phyloP scores from a whole-genome alignment of 2,888 invertebrate genomes.

The Cosmopolites sordidus region DNA sequence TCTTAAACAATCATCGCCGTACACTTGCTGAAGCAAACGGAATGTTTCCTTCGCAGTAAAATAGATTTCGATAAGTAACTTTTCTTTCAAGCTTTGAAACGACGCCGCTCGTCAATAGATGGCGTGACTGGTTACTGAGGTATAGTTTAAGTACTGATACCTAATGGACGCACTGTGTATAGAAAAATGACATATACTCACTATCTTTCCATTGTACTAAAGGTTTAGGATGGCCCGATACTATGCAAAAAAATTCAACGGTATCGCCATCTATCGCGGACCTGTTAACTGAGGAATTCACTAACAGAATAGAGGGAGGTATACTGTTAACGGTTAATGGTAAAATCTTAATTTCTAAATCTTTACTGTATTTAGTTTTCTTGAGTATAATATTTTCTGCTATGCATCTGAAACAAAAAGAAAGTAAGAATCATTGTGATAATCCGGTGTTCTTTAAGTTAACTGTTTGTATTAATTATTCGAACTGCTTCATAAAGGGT shows the following conservation, averaged over 20 bases:
- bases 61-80: no score
- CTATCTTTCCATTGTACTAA: slow-evolving; percentile 51
- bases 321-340: slow-evolving; percentile 28
- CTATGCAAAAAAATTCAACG: slow-evolving; percentile 57
- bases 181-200: slow-evolving; percentile 29
- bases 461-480: no score
- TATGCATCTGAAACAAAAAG: slow-evolving; percentile 48
- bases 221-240: slow-evolving; percentile 58
- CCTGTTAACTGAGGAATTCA: slow-evolving; percentile 42
- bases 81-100: no score
- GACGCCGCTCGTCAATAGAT: no score
- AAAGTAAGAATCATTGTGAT: no score
- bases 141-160: no score
- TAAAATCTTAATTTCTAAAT: slow-evolving; percentile 48
- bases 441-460: no score
- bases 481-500: no score
- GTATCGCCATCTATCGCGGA: slow-evolving; percentile 49
- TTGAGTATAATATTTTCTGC: slow-evolving; percentile 51
- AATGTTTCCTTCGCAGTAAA: no score
- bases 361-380: slow-evolving; percentile 50
- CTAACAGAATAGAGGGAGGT: slow-evolving; percentile 40
- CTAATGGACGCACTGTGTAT: background rate
- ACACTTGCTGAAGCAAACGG: no score
- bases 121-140: no score
- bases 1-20: no score